Percentiles rank a stretch among this genome's conserved stretches.
Evolutionary conservation across 1,140 invertebrate genomes (phyloP).

Genomic region (Drosophila ohnishii): DNA sequence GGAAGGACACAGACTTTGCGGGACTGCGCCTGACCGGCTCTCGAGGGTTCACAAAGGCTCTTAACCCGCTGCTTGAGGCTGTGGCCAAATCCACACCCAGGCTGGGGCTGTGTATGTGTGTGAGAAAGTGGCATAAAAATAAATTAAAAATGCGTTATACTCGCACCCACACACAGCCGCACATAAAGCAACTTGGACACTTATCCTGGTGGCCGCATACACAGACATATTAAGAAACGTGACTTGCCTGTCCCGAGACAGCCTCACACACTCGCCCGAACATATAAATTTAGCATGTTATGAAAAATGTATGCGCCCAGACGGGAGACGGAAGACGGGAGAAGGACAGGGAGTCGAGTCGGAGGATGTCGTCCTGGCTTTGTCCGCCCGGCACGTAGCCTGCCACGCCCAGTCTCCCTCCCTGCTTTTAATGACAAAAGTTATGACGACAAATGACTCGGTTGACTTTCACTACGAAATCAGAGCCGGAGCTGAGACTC

Average conservation of each 20-base stretch:
- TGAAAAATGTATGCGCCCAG: constrained; percentile 73
- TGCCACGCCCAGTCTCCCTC: constrained; percentile 26
- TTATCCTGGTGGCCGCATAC: constrained; percentile 36
- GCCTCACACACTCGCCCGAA: neutral
- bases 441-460: constrained; percentile 79
- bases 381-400: constrained; percentile 63
- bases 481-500: constrained; percentile 43
- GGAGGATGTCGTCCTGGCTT: constrained; percentile 34
- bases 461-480: constrained; percentile 77
- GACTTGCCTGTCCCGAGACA: constrained; percentile 57
- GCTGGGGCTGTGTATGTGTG: neutral
- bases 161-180: constrained; percentile 31
- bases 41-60: constrained; percentile 61
- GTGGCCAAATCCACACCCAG: constrained; percentile 51
- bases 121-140: constrained; percentile 59
- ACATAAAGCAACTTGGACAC: constrained; percentile 27
- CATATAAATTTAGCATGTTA: constrained; percentile 67
- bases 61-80: constrained; percentile 68
- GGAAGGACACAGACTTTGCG: neutral
- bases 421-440: constrained; percentile 72
- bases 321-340: constrained; percentile 10
- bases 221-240: constrained; percentile 77
- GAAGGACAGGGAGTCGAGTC: constrained; percentile 12
- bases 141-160: constrained; percentile 77
- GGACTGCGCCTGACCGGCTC: constrained; percentile 46